Evolutionary conservation across 2,113 vertebrate species (phyloP).

Genomic region (Oreochromis aureus): DNA sequence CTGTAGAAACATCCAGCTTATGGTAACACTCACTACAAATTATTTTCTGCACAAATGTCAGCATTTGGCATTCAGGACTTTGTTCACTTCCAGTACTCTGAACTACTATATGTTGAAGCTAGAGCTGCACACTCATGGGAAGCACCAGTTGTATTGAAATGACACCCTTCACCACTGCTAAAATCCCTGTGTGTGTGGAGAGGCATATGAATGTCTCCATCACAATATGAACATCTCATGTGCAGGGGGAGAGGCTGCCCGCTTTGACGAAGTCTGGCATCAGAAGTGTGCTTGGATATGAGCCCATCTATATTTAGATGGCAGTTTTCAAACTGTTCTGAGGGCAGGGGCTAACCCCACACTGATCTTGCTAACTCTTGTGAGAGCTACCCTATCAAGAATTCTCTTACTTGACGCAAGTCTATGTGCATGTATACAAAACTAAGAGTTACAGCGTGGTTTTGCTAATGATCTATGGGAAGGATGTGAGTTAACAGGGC

Average conservation of each 20-base stretch:
- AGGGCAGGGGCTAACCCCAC: not conserved
- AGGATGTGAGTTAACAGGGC: not conserved
- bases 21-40: not conserved
- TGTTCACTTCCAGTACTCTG: not conserved
- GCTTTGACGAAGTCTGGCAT: not conserved
- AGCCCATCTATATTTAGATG: constrained; percentile 36
- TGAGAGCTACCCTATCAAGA: not conserved
- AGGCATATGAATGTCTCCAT: not conserved
- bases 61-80: not conserved
- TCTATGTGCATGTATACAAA: not conserved
- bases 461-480: not conserved
- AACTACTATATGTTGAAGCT: not conserved
- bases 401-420: not conserved
- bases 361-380: not conserved
- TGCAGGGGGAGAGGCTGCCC: not conserved
- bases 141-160: not conserved
- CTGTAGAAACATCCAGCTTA: not conserved
- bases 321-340: not conserved
- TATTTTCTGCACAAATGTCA: not conserved
- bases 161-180: not conserved
- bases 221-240: not conserved
- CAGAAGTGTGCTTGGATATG: not conserved
- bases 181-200: not conserved
- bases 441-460: not conserved
- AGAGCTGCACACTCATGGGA: not conserved